Base-by-base conservation (phyloP, 2,888 invertebrate genomes). In the Parasteatoda lunata region DNA sequence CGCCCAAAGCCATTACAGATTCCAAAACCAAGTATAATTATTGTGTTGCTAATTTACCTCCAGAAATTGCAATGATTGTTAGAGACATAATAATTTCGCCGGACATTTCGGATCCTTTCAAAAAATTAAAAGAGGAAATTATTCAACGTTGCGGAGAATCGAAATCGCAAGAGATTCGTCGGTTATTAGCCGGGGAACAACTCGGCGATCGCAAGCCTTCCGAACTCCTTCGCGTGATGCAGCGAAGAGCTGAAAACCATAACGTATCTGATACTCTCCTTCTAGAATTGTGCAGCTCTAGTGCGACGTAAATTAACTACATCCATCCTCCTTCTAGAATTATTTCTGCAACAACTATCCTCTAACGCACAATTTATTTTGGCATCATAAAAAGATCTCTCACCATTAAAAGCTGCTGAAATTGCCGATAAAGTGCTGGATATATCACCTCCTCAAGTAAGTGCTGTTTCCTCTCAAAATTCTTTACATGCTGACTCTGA, bases 1-100 rank as follows among this genome's bases (percentile, higher is more conserved):
- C 54, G 11, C 54, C 54, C 8, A 54, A n/a, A n/a, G n/a, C n/a
- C n/a, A n/a, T n/a, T n/a, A n/a, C n/a, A n/a, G n/a, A n/a, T n/a
- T n/a, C n/a, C n/a, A n/a, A 7, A 51, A 79, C 84, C 4, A 66
- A 72, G 48, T 84, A 59, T 13, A 70, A 77, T 30, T 51, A 59
- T 51, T 7, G 7, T 7, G 54, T 54, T 54, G 54, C 54, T 7
- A 7, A 54, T 11, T 11, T 54, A 54, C 54, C 54, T 54, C 54
- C 54, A 7, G 54, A 54, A 9, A 54, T 11, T 11, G 64, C 79
- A 2, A 15, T 51, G 30, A 47, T 47, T 13, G 72, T 71, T 11
- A 15, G 73, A 4, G 81, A 54, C 11, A 11, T 54, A 11, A 54
- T 54, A 0, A 64, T 72, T 73, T 49, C 80, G 47, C 83, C 77